Conservation (phyloP, 2,113 vertebrate genomes). For the Pygoscelis adeliae region DNA sequence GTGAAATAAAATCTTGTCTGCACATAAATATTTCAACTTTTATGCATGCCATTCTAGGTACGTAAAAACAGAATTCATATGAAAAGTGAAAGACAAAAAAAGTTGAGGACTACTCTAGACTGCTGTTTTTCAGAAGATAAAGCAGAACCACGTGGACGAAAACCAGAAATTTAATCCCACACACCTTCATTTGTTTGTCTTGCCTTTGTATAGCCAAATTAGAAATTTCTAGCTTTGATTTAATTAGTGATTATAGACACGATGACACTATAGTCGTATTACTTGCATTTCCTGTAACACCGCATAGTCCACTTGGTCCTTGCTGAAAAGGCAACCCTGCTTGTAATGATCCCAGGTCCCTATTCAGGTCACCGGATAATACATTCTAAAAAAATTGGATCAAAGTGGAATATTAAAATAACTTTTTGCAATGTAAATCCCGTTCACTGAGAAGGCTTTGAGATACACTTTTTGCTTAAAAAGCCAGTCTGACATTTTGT, state of each 20-base stretch:
- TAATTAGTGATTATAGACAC: neutral
- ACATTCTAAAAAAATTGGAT: rapidly evolving
- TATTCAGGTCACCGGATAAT: neutral
- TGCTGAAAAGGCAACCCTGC: neutral
- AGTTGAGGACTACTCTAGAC: neutral
- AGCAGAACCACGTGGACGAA: neutral
- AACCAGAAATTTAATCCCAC: neutral
- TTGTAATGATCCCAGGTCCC: neutral
- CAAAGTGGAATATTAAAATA: neutral
- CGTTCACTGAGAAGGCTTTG: neutral
- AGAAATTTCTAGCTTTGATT: neutral
- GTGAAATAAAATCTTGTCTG: neutral
- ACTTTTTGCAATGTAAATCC: neutral
- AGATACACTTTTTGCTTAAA: neutral
- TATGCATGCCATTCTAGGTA: neutral
- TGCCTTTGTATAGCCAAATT: neutral
- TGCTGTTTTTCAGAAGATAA: neutral
- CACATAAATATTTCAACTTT: neutral
- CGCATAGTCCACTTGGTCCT: too few species aligned
- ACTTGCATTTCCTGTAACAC: neutral
- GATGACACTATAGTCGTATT: neutral
- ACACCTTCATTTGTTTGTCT: neutral
- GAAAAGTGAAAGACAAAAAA: neutral
- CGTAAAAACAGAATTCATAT: rapidly evolving
- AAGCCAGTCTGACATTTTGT: neutral